Evolutionary conservation across 2,113 vertebrate genomes (phyloP).

Genomic region (Zootoca vivipara): DNA sequence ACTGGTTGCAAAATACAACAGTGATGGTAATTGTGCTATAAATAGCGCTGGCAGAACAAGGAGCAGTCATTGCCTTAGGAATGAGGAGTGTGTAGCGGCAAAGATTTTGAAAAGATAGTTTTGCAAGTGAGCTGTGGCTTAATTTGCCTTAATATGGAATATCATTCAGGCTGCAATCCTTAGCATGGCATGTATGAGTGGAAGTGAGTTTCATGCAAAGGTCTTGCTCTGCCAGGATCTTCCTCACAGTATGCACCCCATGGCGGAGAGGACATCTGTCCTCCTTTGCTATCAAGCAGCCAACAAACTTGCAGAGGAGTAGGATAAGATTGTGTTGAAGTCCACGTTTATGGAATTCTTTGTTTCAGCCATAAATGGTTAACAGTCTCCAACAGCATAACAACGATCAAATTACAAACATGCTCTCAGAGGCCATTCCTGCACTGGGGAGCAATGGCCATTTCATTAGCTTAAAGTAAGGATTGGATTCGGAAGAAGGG

Average conservation of each 20-base stretch:
- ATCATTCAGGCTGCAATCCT: neutral
- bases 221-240: neutral
- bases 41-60: neutral
- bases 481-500: neutral
- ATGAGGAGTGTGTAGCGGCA: neutral
- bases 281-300: neutral
- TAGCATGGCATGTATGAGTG: neutral
- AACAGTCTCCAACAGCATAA: neutral
- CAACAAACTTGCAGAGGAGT: neutral
- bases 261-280: neutral
- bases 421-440: neutral
- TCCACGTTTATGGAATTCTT: neutral
- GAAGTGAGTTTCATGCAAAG: neutral
- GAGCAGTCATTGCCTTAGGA: neutral
- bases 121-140: neutral
- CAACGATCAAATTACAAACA: neutral
- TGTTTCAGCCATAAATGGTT: neutral
- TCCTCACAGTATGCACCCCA: neutral
- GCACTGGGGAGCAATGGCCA: neutral
- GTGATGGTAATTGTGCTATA: neutral
- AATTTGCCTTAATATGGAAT: neutral
- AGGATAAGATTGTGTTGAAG: neutral
- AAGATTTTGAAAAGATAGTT: neutral
- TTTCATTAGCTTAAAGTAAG: neutral
- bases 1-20: neutral